These are phyloP conservation scores for Sciaenops ocellatus DNA, from an alignment of 2,797 vertebrate species.

Conservation along the genomic window DNA sequence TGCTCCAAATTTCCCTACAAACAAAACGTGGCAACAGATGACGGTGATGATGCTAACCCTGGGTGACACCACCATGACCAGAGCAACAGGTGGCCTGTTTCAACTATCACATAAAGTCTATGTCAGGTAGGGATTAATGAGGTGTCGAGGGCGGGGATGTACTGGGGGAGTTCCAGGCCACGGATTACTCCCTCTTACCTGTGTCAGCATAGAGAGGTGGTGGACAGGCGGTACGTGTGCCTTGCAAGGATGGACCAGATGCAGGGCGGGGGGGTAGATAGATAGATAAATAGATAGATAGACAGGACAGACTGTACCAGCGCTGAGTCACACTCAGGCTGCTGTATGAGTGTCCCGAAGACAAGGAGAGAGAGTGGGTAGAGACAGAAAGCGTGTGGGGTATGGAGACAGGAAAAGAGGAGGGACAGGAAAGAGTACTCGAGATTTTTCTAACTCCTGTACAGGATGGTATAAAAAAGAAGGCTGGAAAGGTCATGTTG, in stretches of 20 bases:
- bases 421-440: constrained; percentile 44
- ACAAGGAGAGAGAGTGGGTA: constrained; percentile 41
- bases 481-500: constrained; percentile 47
- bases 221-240: constrained; percentile 39
- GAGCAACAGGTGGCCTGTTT: constrained; percentile 78
- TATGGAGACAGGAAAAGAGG: constrained; percentile 34
- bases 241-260: constrained; percentile 61
- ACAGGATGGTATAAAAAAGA: constrained; percentile 44
- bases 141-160: constrained; percentile 72
- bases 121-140: constrained; percentile 80
- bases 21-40: neutral
- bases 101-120: constrained; percentile 69
- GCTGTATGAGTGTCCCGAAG: constrained; percentile 53
- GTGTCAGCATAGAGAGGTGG: constrained; percentile 74
- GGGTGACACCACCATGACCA: constrained; percentile 44
- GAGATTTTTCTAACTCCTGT: constrained; percentile 43
- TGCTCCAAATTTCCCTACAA: neutral
- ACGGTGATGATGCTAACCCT: constrained; percentile 26
- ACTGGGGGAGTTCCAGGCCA: constrained; percentile 73
- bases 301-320: constrained; percentile 67
- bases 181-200: constrained; percentile 80
- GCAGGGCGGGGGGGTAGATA: constrained; percentile 39
- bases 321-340: constrained; percentile 74
- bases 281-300: constrained; percentile 16
- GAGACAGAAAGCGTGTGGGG: constrained; percentile 40